Evolutionary conservation across 2,113 vertebrate species (phyloP).

Genomic region (Miniopterus natalensis): DNA sequence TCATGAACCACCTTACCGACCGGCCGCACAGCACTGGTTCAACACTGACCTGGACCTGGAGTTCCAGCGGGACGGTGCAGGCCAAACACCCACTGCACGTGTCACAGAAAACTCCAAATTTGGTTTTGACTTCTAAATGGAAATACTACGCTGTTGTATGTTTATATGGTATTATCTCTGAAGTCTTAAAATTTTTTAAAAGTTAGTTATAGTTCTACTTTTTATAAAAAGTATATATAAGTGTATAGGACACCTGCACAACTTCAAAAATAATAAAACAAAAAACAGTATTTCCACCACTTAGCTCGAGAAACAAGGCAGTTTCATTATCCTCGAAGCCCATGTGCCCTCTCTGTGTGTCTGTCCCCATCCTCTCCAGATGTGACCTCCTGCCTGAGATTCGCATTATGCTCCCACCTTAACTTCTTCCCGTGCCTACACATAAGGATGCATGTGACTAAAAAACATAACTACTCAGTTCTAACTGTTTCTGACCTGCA

Average conservation of each 20-base stretch:
- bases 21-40: neutral
- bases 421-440: neutral
- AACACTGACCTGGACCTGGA: fast-evolving
- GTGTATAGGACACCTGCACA: neutral
- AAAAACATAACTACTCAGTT: neutral
- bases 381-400: neutral
- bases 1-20: neutral
- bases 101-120: neutral
- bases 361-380: neutral
- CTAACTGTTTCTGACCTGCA: neutral
- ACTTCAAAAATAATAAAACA: neutral
- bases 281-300: neutral
- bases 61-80: neutral
- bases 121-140: neutral
- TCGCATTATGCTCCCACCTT: neutral
- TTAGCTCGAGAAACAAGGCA: neutral
- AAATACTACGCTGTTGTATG: neutral
- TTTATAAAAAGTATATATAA: neutral
- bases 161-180: neutral
- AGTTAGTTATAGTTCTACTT: neutral
- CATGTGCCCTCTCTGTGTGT: neutral
- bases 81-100: neutral
- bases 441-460: neutral
- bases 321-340: neutral
- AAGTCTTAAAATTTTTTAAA: neutral